These are phyloP conservation scores for Micropoecilia bifurca DNA, from an alignment of 2,797 vertebrate genomes.

Conservation along the genomic window DNA sequence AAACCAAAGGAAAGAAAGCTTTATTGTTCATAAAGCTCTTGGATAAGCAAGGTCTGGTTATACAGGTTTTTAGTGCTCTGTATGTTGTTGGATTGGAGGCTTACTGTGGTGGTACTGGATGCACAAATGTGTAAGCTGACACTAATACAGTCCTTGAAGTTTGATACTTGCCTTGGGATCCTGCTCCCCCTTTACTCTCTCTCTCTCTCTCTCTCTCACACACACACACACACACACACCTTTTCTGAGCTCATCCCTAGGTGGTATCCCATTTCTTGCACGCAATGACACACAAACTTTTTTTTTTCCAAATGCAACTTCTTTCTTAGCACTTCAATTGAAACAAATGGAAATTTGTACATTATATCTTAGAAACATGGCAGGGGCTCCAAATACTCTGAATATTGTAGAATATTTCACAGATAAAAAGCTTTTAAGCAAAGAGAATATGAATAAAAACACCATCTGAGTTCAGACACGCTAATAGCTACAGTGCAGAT, in stretches of 20 bases:
- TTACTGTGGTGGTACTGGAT: constrained; percentile 63
- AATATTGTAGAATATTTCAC: constrained; percentile 32
- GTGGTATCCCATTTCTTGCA: constrained; percentile 71
- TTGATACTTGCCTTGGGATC: constrained; percentile 80
- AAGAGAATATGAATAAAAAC: constrained; percentile 15
- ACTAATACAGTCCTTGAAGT: constrained; percentile 83
- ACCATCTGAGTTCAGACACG: constrained; percentile 10
- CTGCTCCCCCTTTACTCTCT: constrained; percentile 47
- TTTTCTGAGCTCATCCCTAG: constrained; percentile 72
- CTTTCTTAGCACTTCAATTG: constrained; percentile 62
- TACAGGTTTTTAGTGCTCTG: constrained; percentile 24
- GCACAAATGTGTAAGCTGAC: constrained; percentile 74
- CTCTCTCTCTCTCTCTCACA: constrained; percentile 12
- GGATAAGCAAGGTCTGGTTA: constrained; percentile 24
- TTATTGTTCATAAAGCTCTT: background rate
- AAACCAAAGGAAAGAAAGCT: background rate
- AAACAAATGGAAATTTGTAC: constrained; percentile 64
- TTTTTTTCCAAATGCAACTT: constrained; percentile 27
- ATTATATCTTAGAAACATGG: constrained; percentile 46
- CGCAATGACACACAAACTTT: constrained; percentile 48
- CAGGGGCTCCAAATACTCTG: constrained; percentile 45
- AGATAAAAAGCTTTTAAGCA: constrained; percentile 12
- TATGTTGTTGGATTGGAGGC: constrained; percentile 38
- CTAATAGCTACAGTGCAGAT: constrained; percentile 19
- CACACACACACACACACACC: constrained; percentile 52